Evolutionary conservation across 2,888 invertebrate genomes (phyloP), one percentile per base, ranked within the genome.

Genomic region (Amphimallon solstitiale): DNA sequence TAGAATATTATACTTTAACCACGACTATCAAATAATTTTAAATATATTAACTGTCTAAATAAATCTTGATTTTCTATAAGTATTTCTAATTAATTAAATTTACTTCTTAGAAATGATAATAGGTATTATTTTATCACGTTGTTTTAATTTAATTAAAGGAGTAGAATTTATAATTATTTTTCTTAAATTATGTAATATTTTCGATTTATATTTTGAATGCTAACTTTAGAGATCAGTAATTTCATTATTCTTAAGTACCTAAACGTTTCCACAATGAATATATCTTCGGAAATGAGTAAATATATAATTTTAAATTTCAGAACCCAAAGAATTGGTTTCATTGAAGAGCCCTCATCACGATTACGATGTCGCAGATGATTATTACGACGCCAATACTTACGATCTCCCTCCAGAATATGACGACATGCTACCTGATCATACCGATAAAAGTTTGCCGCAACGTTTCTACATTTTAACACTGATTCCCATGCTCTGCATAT

Each of bases 391-490:
- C 23, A 79, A 80, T n/a, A 78, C 81, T 23, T 75, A 80, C 38
- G 78, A 79, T 52, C 76, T 66, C 66, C 40, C 71, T 29, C 67
- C 70, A 5, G 75, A 75, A 2, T 63, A 66, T 35, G 77, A 80
- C 21, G 80, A 80, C 17, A 77, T 78, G 62, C 75, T 78, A 54
- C 76, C 78, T n/a, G 81, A 80, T 65, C 74, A 76, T 65, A 69
- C 73, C 9, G 76, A 78, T 34, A 73, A 74, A 0, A 76, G 77
- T 37, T 77, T 79, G 35, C 80, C 82, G 5, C 78, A 79, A 38
- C 77, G 79, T 19, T 81, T 82, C 68, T 83, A 84, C 62, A 73
- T 83, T 46, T 78, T 81, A 72, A 81, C 82, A 2, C 76, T 85
- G 69, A 78, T 83, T 15, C 76, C 78, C 17, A 80, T 83, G 71